A percentile compares a stretch with the other conserved stretches of the same genome.
These are phyloP conservation scores for Plebejus anna DNA, from an alignment of 2,888 invertebrate species.

Conservation along the genomic window DNA sequence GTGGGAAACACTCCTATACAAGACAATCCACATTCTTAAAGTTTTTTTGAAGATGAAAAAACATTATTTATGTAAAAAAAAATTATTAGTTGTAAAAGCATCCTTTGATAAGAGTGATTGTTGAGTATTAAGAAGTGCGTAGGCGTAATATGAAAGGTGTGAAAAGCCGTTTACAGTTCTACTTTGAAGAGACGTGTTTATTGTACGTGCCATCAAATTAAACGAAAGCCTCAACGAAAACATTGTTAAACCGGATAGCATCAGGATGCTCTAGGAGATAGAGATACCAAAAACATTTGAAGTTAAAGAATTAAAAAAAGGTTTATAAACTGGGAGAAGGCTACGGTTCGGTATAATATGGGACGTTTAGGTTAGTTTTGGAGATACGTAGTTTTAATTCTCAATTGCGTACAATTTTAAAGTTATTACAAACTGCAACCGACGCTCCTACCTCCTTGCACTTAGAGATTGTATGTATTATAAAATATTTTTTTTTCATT, in stretches of 20 bases:
- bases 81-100: background rate
- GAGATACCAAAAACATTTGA: background rate
- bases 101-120: background rate
- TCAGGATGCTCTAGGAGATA: background rate
- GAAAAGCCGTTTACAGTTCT: slow-evolving; percentile 49
- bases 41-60: no score
- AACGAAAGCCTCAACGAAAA: background rate
- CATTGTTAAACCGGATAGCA: background rate
- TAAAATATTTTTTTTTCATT: background rate
- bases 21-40: background rate
- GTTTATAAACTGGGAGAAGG: no score
- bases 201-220: slow-evolving; percentile 28
- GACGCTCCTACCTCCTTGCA: background rate
- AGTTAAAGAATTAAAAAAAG: no score
- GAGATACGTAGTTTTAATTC: no score
- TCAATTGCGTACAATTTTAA: no score
- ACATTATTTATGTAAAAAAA: no score
- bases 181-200: slow-evolving; percentile 41
- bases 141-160: slow-evolving; percentile 50
- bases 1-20: background rate
- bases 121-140: slow-evolving; percentile 34
- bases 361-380: no score
- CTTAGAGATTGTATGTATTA: background rate
- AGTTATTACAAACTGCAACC: no score
- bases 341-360: no score